Base-by-base conservation (phyloP, 2,888 invertebrate genomes). In the Melanchra persicariae region DNA sequence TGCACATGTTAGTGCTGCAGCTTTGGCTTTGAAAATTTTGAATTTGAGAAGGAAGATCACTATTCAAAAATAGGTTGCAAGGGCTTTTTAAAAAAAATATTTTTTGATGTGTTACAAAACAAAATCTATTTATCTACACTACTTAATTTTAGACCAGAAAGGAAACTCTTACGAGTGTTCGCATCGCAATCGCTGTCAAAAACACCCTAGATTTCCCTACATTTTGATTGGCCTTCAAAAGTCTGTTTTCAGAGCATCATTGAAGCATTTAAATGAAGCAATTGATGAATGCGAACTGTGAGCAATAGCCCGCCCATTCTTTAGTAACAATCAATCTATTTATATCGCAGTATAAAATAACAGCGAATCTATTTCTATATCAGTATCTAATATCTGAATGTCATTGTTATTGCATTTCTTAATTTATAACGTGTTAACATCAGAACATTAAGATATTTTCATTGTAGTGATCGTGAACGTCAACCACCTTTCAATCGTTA, bases 301-400 rank as follows among this genome's bases (percentile, higher is more conserved):
- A 70, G 47, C 45, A 60, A 70, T 49, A 55, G 49, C 47, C 37
- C 67, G n/a, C 40, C n/a, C 54, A 81, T 81, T 70, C 61, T 71
- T 55, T 51, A 55, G 5, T 40, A 40, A 52, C 65, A 72, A 74
- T 84, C 45, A 64, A 49, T 17, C 65, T 84, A 83, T 84, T 78
- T 73, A 65, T 82, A 80, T 22, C 57, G 10, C 12, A 62, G 60
- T 64, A 77, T 82, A 73, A 73, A 73, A 77, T 82, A 73, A 73
- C 70, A 72, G 70, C 65, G 47, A 58, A 67, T 72, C 85, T 84
- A 83, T 84, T 82, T 78, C 45, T 63, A 70, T 76, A 74, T 58
- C 43, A 47, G 49, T 47, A 37, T 69, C 58, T 67, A 30, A 60
- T 82, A 82, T 71, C 30, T 70, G 59, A 68, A 70, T 79, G 71